Evolutionary conservation across 2,888 invertebrate genomes (phyloP), one percentile per base, ranked within the genome.

Genomic region (Cyrtodaria siliqua): DNA sequence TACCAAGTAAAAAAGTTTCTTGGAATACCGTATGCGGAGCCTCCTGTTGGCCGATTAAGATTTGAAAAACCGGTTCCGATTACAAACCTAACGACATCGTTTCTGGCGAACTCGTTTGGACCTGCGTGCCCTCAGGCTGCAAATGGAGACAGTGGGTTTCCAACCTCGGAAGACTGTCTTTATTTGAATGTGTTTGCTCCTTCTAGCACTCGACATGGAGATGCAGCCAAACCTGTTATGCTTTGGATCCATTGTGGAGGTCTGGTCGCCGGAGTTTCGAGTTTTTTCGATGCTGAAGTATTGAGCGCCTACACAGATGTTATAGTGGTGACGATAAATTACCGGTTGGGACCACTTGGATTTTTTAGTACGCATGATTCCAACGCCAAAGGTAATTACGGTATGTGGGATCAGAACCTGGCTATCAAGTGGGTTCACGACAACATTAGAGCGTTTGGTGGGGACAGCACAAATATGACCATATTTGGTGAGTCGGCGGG

Each of bases 401-500:
- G 71, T 6, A 42, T 71, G 0, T 71, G 71, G 71, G 71, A 71
- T 27, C 71, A 71, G 23, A 63, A 64, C 33, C 24, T 71, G 23
- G 71, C 71, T 29, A 52, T 71, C 14, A 40, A 57, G 3, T 71
- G 71, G 71, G 71, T 71, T 6, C 26, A 59, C n/a, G 64, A 71
- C n/a, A 63, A 71, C 29, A 71, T 71, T 33, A 64, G 23, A 12
- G 12, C 23, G 0, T 71, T 71, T 53, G 64, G 71, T 4, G 71
- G 71, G 2, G 64, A 71, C 23, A 27, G n/a, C 14, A 14, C 12
- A 2, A 57, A 42, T 16, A 57, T 71, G 14, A 64, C 64, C 3
- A 59, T 71, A 47, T 57, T 64, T 38, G 71, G 64, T 23, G 57
- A 63, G 27, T 71, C 71, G n/a, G 71, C 71, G 16, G 71, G 71